phyloP scores from a whole-genome alignment of 2,797 vertebrate species.

The Bradypus variegatus region DNA sequence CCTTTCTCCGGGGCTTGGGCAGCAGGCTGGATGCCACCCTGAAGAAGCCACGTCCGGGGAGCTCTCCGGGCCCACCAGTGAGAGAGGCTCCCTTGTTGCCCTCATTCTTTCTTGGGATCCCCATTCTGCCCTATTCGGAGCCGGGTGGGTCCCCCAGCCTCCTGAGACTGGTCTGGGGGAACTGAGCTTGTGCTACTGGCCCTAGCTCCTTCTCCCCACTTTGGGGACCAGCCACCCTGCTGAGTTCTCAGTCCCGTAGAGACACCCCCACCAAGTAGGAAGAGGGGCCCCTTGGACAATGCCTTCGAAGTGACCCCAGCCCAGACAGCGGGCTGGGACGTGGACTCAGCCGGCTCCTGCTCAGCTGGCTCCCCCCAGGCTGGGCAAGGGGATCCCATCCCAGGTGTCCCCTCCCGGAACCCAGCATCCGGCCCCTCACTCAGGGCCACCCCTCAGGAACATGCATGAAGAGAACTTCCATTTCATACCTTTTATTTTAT shows the following conservation, averaged over 20 bases:
- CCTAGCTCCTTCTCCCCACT: background rate
- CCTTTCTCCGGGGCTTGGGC: background rate
- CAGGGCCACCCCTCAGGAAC: background rate
- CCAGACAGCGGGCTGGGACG: background rate
- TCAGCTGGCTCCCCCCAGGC: background rate
- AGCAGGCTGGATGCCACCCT: background rate
- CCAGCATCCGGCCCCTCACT: background rate
- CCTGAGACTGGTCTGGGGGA: too few relatives aligned
- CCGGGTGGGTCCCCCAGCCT: background rate
- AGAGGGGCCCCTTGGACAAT: background rate
- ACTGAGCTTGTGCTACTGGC: background rate
- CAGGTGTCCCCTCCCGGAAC: background rate
- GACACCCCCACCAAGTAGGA: background rate
- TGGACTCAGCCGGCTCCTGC: background rate
- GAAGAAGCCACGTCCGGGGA: background rate
- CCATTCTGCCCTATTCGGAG: background rate
- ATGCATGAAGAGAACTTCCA: background rate
- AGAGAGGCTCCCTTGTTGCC: background rate
- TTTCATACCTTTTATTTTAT: conserved; percentile 60
- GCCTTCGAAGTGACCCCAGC: background rate
- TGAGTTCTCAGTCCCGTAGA: background rate
- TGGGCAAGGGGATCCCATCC: too few relatives aligned
- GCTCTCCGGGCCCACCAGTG: background rate
- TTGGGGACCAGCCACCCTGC: background rate
- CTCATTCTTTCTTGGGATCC: background rate